Conservation (phyloP, 92 coral and sea anemone species). For the Epizoanthus illoricatus region DNA sequence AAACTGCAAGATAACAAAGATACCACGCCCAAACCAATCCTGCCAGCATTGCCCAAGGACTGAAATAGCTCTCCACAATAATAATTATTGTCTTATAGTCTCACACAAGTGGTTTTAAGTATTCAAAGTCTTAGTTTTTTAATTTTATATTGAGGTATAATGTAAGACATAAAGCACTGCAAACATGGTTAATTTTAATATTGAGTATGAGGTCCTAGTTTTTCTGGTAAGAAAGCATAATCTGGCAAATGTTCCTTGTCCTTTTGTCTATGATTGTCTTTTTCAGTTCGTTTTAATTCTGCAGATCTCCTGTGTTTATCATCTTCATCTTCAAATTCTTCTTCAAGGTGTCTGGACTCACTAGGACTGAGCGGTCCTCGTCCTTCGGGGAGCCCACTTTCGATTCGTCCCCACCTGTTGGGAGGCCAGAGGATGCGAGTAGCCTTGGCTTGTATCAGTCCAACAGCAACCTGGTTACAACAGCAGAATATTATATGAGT, state of each 20-base stretch:
- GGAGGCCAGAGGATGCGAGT: constrained; percentile 79
- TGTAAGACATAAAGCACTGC: no score
- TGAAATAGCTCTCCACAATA: no score
- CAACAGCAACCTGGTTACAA: constrained; percentile 67
- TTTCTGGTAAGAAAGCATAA: constrained; percentile 27
- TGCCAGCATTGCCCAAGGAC: no score
- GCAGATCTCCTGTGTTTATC: background rate
- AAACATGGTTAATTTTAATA: background rate
- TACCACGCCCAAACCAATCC: no score
- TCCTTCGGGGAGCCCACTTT: constrained; percentile 42
- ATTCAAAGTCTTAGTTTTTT: no score
- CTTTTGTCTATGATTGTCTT: background rate
- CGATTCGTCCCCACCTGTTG: constrained; percentile 63
- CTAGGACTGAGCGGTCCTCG: constrained; percentile 49
- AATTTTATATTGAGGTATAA: no score
- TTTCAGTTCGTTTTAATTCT: background rate
- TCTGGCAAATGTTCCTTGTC: constrained; percentile 11
- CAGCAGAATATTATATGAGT: no score
- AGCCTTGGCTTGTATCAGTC: constrained; percentile 76
- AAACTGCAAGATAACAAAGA: no score
- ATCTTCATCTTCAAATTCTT: constrained; percentile 22
- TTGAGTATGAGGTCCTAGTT: constrained; percentile 12
- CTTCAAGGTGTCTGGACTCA: constrained; percentile 13
- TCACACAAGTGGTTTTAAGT: no score
- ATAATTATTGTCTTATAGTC: no score